Base-by-base conservation (phyloP, 2,888 invertebrate species). In the Hemistola chrysoprasaria region DNA sequence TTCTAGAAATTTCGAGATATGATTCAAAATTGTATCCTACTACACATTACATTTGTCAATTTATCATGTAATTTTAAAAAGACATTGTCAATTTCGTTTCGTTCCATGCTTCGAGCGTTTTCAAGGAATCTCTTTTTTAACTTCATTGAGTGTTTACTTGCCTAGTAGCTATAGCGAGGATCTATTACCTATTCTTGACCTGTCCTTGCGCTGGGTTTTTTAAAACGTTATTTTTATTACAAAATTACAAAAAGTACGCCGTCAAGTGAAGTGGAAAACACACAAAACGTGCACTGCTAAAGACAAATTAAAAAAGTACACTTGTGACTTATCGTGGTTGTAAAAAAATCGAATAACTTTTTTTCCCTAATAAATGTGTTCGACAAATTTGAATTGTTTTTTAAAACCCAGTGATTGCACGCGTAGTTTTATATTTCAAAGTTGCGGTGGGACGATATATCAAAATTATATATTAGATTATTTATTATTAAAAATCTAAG, bases 91-190 rank as follows among this genome's bases (percentile, higher is more conserved):
- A 52, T 45, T 43, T 35, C 39, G 28, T 33, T 32, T 46, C 20
- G 11, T 34, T 54, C n/a, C 50, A 54, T 35, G 47, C 32, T 38
- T 34, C 41, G 10, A 7, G 22, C 22, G 57, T 76, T 83, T 85
- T 78, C 87, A 83, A 85, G 64, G 85, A 83, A 83, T 86, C 85
- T 85, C 85, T 62, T 61, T 48, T 47, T 40, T 37, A 40, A 45
- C 49, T 65, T 65, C 62, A 56, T 61, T 81, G 66, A 62, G 70
- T 84, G 81, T 84, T 68, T 75, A 88, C 88, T 88, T 88, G 87
- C 88, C 78, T 81, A 85, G 87, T 87, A 88, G 87, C 87, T 88
- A 87, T 87, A 85, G 88, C 88, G 86, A 70, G 51, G 74, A 84
- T 70, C 72, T 75, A 54, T 37, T 56, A 72, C 67, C 68, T 74